Percentiles rank a stretch among this genome's conserved stretches.
Conservation (phyloP, 2,797 vertebrate genomes). For the Natrix natrix region DNA sequence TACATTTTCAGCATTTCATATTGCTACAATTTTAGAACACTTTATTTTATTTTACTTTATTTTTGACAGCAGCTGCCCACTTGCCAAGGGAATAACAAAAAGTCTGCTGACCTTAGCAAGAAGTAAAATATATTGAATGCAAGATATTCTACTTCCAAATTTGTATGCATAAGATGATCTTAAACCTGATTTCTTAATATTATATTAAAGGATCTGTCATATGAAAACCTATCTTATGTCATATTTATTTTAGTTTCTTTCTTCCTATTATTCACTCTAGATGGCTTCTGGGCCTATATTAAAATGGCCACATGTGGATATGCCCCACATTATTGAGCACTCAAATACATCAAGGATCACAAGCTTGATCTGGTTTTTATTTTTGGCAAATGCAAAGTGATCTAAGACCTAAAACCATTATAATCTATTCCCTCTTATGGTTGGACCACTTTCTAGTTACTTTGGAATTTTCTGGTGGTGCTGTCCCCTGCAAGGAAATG, state of each 20-base stretch:
- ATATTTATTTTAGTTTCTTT: not conserved
- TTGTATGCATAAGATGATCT: not conserved
- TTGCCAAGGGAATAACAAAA: not conserved
- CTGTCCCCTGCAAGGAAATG: not conserved
- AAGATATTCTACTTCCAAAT: not conserved
- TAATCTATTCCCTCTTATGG: not conserved
- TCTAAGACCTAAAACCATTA: not conserved
- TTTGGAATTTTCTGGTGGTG: not conserved
- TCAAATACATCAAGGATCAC: not conserved
- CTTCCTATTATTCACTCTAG: not conserved
- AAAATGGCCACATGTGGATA: not conserved
- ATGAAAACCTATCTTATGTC: not conserved
- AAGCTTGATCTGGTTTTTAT: not conserved
- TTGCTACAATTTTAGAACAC: not conserved
- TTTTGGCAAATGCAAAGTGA: not conserved
- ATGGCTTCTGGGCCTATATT: not conserved
- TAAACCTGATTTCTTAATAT: not conserved
- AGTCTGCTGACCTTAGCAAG: not conserved
- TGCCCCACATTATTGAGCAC: not conserved
- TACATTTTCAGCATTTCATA: not conserved
- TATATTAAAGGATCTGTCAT: not conserved
- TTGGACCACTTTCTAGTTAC: not conserved
- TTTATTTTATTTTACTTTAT: not conserved
- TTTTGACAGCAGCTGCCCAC: not conserved
- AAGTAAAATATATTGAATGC: not conserved